phyloP scores from a whole-genome alignment of 1,140 invertebrate species.

The Lysiphlebus fabarum region DNA sequence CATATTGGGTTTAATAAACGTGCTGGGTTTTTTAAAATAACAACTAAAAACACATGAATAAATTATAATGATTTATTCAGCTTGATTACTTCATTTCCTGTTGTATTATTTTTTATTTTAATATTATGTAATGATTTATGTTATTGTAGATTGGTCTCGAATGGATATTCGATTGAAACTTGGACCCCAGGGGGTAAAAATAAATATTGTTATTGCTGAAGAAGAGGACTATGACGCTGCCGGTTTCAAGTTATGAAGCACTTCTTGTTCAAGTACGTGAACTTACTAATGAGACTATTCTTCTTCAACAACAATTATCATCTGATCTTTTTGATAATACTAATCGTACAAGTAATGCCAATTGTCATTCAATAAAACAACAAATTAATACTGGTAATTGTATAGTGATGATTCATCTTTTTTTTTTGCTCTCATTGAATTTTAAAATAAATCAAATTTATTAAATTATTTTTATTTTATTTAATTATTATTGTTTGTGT shows the following conservation, averaged over 20 bases:
- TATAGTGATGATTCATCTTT: conserved; percentile 26
- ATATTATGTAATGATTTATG: too few relatives aligned
- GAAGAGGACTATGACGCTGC: conserved; percentile 52
- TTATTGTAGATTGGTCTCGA: conserved; percentile 25
- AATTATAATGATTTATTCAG: too few relatives aligned
- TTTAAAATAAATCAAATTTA: too few relatives aligned
- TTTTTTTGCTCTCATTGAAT: neutral
- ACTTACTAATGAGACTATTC: conserved; percentile 56
- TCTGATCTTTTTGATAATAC: conserved; percentile 44
- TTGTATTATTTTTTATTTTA: too few relatives aligned
- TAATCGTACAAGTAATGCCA: conserved; percentile 37
- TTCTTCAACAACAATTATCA: conserved; percentile 47
- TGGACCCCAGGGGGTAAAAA: conserved; percentile 28
- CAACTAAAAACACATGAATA: too few relatives aligned
- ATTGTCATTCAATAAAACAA: conserved; percentile 39
- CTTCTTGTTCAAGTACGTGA: conserved; percentile 55
- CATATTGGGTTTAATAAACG: too few relatives aligned
- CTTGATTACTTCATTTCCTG: too few relatives aligned
- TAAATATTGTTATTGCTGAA: conserved; percentile 3
- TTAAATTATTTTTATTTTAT: too few relatives aligned
- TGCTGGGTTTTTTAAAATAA: too few relatives aligned
- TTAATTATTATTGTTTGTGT: too few relatives aligned
- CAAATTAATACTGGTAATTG: conserved; percentile 38
- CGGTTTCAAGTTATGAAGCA: conserved; percentile 58
- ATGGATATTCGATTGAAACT: conserved; percentile 29